These are phyloP conservation scores for Campoletis raptor DNA, from an alignment of 2,888 invertebrate genomes.

Conservation along the genomic window DNA sequence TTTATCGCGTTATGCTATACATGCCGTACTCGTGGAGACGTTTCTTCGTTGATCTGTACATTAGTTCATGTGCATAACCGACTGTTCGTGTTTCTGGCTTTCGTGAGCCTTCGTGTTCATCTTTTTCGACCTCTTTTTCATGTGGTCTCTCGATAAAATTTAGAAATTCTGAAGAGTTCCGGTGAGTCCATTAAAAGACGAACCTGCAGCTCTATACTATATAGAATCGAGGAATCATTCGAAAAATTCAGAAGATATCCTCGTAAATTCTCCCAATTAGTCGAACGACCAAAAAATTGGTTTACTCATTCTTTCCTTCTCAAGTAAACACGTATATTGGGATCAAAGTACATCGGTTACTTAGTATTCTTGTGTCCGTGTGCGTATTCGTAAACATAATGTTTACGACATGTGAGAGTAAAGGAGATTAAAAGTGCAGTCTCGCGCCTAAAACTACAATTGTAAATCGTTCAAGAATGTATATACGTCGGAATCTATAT, in stretches of 20 bases:
- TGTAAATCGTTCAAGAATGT: slow-evolving; percentile 70
- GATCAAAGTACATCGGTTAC: slow-evolving; percentile 38
- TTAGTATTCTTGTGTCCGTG: slow-evolving; percentile 11
- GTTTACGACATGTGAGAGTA: slow-evolving; percentile 18
- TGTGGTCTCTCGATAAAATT: slow-evolving; percentile 65
- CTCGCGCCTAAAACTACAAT: slow-evolving; percentile 70
- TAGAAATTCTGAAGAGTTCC: slow-evolving; percentile 74
- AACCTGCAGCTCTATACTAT: slow-evolving; percentile 17
- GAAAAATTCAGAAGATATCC: slow-evolving; percentile 69
- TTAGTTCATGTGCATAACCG: slow-evolving; percentile 18
- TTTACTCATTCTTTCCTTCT: slow-evolving; percentile 59
- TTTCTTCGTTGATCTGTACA: slow-evolving; percentile 29
- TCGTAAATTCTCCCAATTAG: slow-evolving; percentile 83
- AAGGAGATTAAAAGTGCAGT: slow-evolving; percentile 15
- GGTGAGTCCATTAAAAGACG: slow-evolving; percentile 72
- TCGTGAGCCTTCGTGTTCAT: slow-evolving; percentile 35
- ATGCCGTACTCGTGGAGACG: background rate
- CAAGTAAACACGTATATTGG: slow-evolving; percentile 54
- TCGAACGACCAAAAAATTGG: slow-evolving; percentile 77
- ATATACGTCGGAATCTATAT: slow-evolving; percentile 78
- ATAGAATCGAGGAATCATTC: slow-evolving; percentile 52
- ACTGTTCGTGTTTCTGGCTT: background rate
- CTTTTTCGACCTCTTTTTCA: slow-evolving; percentile 58
- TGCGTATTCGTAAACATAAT: background rate
- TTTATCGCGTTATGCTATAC: slow-evolving; percentile 64